phyloP scores from a whole-genome alignment of 2,113 vertebrate species.

The Microcebus griseorufus region DNA sequence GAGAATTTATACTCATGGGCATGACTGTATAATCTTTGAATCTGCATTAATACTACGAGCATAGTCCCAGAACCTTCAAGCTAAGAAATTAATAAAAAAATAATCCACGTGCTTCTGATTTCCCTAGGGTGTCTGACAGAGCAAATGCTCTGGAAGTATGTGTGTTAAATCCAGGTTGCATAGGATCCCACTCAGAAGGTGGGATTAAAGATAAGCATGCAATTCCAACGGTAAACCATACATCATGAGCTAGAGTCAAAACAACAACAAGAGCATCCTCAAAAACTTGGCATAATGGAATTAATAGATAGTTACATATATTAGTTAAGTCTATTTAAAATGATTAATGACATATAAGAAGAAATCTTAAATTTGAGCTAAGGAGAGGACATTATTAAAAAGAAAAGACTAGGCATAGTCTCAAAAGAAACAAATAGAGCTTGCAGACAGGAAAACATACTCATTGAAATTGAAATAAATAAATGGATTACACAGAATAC shows the following conservation, averaged over 20 bases:
- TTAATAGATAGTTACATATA: neutral
- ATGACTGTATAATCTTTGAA: neutral
- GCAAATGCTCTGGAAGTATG: neutral
- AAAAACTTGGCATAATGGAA: neutral
- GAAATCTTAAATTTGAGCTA: neutral
- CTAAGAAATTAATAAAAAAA: neutral
- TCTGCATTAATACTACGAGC: neutral
- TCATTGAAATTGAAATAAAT: neutral
- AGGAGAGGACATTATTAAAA: neutral
- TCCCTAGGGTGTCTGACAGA: neutral
- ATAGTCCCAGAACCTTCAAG: neutral
- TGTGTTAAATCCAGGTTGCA: neutral
- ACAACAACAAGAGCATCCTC: neutral
- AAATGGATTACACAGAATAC: neutral
- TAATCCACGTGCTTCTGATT: neutral
- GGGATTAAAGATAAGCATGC: neutral
- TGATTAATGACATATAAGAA: neutral
- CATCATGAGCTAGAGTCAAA: neutral
- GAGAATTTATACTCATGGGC: neutral
- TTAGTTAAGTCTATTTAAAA: neutral
- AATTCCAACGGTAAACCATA: neutral
- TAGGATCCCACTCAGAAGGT: neutral
- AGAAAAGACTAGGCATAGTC: neutral
- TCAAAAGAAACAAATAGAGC: neutral
- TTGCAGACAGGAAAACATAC: neutral